Base-by-base conservation (phyloP, 1,140 invertebrate species). In the Nebria ingens region DNA sequence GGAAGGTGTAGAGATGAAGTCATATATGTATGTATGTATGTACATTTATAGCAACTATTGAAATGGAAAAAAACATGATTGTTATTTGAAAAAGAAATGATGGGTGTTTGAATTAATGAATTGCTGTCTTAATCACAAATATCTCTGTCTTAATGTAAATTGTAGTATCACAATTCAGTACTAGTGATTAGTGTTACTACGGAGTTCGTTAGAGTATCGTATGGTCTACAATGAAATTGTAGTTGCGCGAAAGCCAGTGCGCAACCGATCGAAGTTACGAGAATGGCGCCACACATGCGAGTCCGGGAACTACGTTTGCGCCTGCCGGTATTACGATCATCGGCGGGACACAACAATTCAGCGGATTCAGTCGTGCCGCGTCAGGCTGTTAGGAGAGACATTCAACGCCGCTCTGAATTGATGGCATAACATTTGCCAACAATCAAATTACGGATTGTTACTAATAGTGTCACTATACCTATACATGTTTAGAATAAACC, bases 321-420 rank as follows among this genome's bases (percentile, higher is more conserved):
- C 40, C 40, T 11, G 40, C 40, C 40, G 40, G 40, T 17, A 45
- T 45, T 45, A 45, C 40, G 40, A 45, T 45, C 40, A 6, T 6
- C 40, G 40, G 40, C 40, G 40, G 40, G 40, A 45, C 40, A 12
- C 9, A n/a, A n/a, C n/a, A 4, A 17, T 45, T 34, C 25, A 34
- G 25, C n/a, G n/a, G n/a, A n/a, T 17, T 45, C 15, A 45, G 40
- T 45, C 40, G 17, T 17, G 40, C 17, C 17, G 40, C 9, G 40
- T 17, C 17, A 17, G 9, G 6, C 17, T 6, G 15, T 9, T 45
- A 17, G 17, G 9, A 45, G 40, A 45, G 40, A 9, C 4, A 17
- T 4, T 45, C 15, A 45, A 11, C 40, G 40, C 40, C 15, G 17
- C 17, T 29, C 25, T 12, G 17, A 45, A 45, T 45, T 45, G 9